Base-by-base conservation (phyloP, 1,140 invertebrate genomes). In the Drosophila lowei region DNA sequence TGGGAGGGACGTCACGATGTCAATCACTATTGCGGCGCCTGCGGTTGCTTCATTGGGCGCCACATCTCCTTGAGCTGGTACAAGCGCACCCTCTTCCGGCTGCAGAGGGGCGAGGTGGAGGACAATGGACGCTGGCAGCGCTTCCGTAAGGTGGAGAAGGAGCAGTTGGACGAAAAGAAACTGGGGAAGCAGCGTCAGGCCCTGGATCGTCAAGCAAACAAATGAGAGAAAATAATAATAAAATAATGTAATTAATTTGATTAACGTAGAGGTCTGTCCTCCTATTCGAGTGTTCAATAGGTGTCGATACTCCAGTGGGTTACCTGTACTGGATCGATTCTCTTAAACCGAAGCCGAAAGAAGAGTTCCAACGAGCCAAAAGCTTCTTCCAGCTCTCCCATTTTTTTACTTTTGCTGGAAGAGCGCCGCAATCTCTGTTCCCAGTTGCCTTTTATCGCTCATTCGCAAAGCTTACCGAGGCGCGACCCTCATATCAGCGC, bases 21-120 rank as follows among this genome's bases (percentile, higher is more conserved):
- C 13, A 91, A 91, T 59, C 90, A 91, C 48, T 91, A 91, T 50
- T 91, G 88, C 63, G 73, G 78, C 49, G 53, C 72, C 6, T 91
- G 90, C 46, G 90, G 90, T 38, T 91, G 90, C 46, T 91, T 86
- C 44, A 84, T 91, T 50, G 90, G 90, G 47, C 86, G 90, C 11
- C 55, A 90, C 47, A 91, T 91, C 6, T 64, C 79, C 0, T 52
- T 91, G 5, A 90, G 90, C 34, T 90, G 90, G 90, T 90, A 90
- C 25, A 90, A 91, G 30, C 63, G 85, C 1, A 62, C 88, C 2
- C 46, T 91, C 23, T 90, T 91, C 55, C 79, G 85, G 6, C 77
- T 90, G 30, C 85, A 88, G 43, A 72, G 81, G 9, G 72, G 72
- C 2, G 89, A 89, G 21, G 73, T 90, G 41, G 85, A 90, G 61